Base-by-base conservation (phyloP, 2,113 vertebrate genomes). In the Macroglossus sobrinus region DNA sequence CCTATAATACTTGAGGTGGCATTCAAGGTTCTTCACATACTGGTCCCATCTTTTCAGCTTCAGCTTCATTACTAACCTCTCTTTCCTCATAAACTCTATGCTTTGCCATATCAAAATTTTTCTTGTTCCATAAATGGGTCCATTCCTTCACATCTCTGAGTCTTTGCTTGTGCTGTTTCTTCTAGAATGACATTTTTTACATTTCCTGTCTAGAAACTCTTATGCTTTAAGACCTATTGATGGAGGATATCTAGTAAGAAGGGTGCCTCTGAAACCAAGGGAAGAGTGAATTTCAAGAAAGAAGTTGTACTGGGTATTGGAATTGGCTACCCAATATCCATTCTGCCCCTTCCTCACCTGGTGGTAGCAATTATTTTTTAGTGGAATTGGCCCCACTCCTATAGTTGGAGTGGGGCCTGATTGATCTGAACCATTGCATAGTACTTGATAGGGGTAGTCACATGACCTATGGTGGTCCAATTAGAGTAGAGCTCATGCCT, bases 281-380 rank as follows among this genome's bases (percentile, higher is more conserved):
- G 59, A 91, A 93, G 69, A 61, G 50, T 66, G 64, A 66, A 43
- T 79, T 87, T 88, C 45, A 91, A 84, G 81, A 87, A 93, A 43
- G 38, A 89, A 43, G n/a, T 18, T 55, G 26, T 72, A 57, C 4
- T 66, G 5, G 76, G 89, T 26, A 38, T 43, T 22, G 47, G 63
- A 61, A 3, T 88, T 92, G 26, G 10, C 84, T 89, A 45, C 3
- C 18, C 74, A 81, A 57, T n/a, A 85, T 68, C 66, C 22, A 47
- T 63, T 76, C n/a, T 22, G 26, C 47, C 28, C 26, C 21, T 79
- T 68, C 50, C 35, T 80, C 40, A 84, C 40, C 47, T 68, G 53
- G 24, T 38, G 61, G n/a, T n/a, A 74, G 28, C 64, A 82, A 33
- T 93, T 78, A 50, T 81, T 16, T 81, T 61, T 45, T 30, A 19